Base-by-base conservation (phyloP, 2,888 invertebrate species). In the Taphrorychus bicolor region DNA sequence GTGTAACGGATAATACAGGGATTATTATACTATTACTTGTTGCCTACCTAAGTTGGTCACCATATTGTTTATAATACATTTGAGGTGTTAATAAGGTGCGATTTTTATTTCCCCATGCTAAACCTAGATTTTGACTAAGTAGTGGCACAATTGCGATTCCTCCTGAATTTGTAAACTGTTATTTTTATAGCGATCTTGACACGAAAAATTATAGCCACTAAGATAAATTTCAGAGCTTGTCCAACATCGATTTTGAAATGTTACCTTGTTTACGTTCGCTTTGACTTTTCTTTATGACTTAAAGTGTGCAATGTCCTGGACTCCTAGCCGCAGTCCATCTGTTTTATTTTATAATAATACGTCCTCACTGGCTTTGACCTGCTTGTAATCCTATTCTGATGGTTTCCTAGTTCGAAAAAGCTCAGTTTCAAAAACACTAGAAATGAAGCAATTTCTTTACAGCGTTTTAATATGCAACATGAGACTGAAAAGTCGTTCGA, bases 1-100 rank as follows among this genome's bases (percentile, higher is more conserved):
- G 56, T 59, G 23, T 52, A 52, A 3, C 53, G 54, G 58, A 65
- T 21, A 54, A 48, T 65, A 65, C 65, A 65, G 65, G 65, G 65
- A 65, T 32, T 59, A 41, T 65, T 54, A 16, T 45, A 45, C 32
- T 32, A 32, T 32, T 32, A 32, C 1, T 32, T n/a, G n/a, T 9
- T 32, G 11, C 32, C 32, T 32, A 2, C 11, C 9, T 32, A 7
- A 32, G 2, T 32, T 32, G 7, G 32, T 32, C 32, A 32, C 3
- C 11, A 32, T 3, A 32, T 32, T 32, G 32, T 32, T 32, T 32
- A 11, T 32, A 32, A 32, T 32, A 32, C 7, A 32, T 32, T 32
- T 32, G 11, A 32, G 32, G 32, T 32, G 32, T 32, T 32, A 32
- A 7, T 7, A 32, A 32, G 32, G 32, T n/a, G n/a, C n/a, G n/a